A percentile compares a stretch with the other conserved stretches of the same genome.
These are phyloP conservation scores for Dasypus novemcinctus DNA, from an alignment of 2,113 vertebrate species.

Conservation along the genomic window DNA sequence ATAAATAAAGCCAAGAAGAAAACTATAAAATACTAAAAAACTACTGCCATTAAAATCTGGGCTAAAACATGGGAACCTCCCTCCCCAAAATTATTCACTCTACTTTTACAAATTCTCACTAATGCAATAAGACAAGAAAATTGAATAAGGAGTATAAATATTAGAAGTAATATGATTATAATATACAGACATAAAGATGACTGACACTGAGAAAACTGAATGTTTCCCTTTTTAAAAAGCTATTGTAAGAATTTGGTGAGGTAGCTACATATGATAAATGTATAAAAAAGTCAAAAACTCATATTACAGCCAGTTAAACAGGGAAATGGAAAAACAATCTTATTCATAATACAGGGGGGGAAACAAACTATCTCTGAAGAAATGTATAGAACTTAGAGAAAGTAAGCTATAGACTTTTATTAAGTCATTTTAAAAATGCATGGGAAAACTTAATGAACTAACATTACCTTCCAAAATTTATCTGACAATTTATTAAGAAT, in stretches of 20 bases:
- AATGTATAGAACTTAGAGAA: constrained; percentile 18
- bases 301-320: constrained; percentile 13
- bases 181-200: neutral
- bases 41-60: neutral
- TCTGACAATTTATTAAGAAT: constrained; percentile 9
- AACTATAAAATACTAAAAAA: neutral
- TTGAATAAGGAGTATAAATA: neutral
- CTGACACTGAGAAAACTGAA: neutral
- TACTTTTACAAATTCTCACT: neutral
- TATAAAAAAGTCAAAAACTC: neutral
- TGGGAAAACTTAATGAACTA: neutral
- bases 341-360: neutral
- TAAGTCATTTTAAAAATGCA: neutral
- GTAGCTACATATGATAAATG: neutral
- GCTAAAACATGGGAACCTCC: neutral
- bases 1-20: too few species aligned
- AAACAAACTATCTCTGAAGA: neutral
- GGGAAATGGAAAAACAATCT: neutral
- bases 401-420: neutral
- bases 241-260: neutral
- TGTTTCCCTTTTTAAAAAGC: neutral
- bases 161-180: neutral
- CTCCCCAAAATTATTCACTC: neutral
- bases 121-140: neutral
- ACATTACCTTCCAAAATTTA: neutral